A percentile compares a stretch with the other conserved stretches of the same genome.
Evolutionary conservation across 2,888 invertebrate genomes (phyloP).

Genomic region (Leucoptera coffeella): DNA sequence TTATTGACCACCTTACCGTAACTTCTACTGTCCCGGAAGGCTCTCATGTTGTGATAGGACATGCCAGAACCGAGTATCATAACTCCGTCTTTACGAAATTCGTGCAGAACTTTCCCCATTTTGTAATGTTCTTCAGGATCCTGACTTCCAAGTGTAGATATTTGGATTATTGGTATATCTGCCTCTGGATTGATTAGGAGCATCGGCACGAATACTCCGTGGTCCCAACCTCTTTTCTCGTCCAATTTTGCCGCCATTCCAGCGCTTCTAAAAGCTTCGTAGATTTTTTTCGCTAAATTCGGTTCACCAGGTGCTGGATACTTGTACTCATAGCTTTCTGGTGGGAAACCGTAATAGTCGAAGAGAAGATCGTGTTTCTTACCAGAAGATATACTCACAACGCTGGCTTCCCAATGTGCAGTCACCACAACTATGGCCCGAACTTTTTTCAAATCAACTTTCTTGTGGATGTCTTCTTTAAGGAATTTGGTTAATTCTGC

Average conservation of each 20-base stretch:
- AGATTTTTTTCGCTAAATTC: conserved; percentile 22
- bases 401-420: conserved; percentile 37
- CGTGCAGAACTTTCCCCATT: conserved; percentile 21
- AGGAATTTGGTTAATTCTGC: conserved; percentile 27
- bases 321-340: conserved; percentile 35
- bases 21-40: conserved; percentile 15
- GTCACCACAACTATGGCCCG: conserved; percentile 39
- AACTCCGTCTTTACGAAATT: conserved; percentile 33
- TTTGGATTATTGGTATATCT: conserved; percentile 32
- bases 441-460: conserved; percentile 25
- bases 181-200: conserved; percentile 36
- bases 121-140: conserved; percentile 29
- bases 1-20: conserved; percentile 17
- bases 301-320: conserved; percentile 38
- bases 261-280: conserved; percentile 18
- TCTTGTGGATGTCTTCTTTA: conserved; percentile 28
- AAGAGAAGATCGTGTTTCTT: conserved; percentile 33
- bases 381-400: conserved; percentile 35
- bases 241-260: conserved; percentile 31
- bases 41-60: conserved; percentile 44
- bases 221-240: conserved; percentile 38
- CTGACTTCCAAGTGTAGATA: conserved; percentile 30
- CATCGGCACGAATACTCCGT: conserved; percentile 46
- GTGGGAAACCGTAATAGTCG: conserved; percentile 41
- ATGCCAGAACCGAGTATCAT: conserved; percentile 37